Conservation (phyloP, 2,888 invertebrate genomes). For the Volucella inanis region DNA sequence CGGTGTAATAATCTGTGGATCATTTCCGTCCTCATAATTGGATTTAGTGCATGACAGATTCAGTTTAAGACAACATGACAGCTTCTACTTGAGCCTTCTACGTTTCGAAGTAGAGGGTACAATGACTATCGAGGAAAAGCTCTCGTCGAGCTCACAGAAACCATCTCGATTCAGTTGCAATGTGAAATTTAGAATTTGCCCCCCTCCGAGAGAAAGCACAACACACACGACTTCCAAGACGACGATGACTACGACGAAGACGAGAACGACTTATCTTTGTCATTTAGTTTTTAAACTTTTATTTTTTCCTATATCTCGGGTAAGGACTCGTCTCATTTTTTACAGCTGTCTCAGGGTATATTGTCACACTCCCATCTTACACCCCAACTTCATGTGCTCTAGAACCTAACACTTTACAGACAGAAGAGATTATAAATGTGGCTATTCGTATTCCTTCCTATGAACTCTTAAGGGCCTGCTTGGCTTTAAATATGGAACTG, state of each 20-base stretch:
- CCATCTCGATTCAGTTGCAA: conserved; percentile 20
- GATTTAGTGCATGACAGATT: conserved; percentile 39
- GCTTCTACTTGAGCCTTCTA: conserved; percentile 3
- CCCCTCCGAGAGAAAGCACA: conserved; percentile 14
- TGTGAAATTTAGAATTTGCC: conserved; percentile 27
- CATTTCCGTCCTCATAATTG: conserved; percentile 63
- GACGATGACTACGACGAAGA: not conserved
- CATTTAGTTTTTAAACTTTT: conserved; percentile 40
- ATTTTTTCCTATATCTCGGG: conserved; percentile 2
- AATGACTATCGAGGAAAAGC: conserved; percentile 1
- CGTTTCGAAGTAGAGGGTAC: not conserved
- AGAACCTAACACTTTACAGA: not conserved
- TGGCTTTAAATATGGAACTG: conserved; percentile 2
- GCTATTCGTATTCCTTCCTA: conserved; percentile 28
- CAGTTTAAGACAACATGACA: conserved; percentile 12
- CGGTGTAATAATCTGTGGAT: conserved; percentile 40
- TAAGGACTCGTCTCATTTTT: conserved; percentile 64
- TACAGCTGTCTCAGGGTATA: conserved; percentile 32
- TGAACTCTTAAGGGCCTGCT: conserved; percentile 13
- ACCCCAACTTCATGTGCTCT: too few relatives aligned
- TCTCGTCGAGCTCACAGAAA: not conserved
- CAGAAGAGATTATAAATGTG: conserved; percentile 60
- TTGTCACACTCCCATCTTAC: conserved; percentile 43
- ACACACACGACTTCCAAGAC: not conserved
- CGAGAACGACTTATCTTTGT: conserved; percentile 15